A percentile compares a stretch with the other conserved stretches of the same genome.
These are phyloP conservation scores for Morpho deidamia DNA, from an alignment of 2,888 invertebrate species.

Conservation along the genomic window DNA sequence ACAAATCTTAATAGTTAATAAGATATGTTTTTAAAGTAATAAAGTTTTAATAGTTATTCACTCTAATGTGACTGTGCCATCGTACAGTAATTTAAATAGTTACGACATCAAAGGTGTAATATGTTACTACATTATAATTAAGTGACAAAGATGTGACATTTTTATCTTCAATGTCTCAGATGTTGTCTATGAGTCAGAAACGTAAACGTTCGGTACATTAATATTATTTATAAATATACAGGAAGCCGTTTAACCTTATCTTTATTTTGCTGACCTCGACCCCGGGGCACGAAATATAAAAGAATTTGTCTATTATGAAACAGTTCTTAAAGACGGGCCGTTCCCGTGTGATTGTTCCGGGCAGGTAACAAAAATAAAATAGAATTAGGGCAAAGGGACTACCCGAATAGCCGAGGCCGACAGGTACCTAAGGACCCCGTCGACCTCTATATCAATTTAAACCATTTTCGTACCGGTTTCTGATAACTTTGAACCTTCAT, in stretches of 20 bases:
- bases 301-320: conserved; percentile 13
- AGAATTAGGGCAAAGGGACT: conserved; percentile 49
- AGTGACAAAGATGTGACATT: too few relatives aligned
- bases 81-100: too few relatives aligned
- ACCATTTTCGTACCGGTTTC: conserved; percentile 27
- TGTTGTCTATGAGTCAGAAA: too few relatives aligned
- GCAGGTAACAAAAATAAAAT: conserved; percentile 57
- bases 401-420: conserved; percentile 45
- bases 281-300: conserved; percentile 23
- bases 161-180: too few relatives aligned
- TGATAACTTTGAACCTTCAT: not conserved
- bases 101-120: too few relatives aligned
- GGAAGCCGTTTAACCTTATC: conserved; percentile 8
- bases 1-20: too few relatives aligned
- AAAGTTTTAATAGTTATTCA: too few relatives aligned
- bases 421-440: conserved; percentile 54
- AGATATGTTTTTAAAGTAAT: too few relatives aligned
- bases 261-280: conserved; percentile 27
- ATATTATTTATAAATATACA: conserved; percentile 1
- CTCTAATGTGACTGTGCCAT: too few relatives aligned
- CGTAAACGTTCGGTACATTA: not conserved
- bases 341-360: conserved; percentile 66
- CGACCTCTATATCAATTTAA: conserved; percentile 44
- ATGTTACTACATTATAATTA: too few relatives aligned
- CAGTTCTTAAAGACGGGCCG: conserved; percentile 29